Percentiles rank a stretch among this genome's conserved stretches.
Evolutionary conservation across 2,888 invertebrate species (phyloP).

Genomic region (Gerris lacustris): DNA sequence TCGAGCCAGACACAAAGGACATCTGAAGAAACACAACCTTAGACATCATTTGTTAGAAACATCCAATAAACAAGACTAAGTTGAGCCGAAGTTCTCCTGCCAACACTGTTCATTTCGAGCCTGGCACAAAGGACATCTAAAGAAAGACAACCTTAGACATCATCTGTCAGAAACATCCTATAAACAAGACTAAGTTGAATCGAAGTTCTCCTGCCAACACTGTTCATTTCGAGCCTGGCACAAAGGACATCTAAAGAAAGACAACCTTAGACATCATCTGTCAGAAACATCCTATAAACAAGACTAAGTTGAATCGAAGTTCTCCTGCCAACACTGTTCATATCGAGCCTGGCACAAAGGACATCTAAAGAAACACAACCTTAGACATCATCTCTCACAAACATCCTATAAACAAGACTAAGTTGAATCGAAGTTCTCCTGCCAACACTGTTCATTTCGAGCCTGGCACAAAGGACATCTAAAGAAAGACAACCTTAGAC

Average conservation of each 20-base stretch:
- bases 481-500: no score
- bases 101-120: no score
- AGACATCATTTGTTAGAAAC: background rate
- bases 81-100: background rate
- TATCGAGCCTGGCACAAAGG: background rate
- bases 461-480: no score
- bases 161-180: background rate
- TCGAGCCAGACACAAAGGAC: background rate
- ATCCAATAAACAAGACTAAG: no score
- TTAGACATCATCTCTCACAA: background rate
- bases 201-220: background rate
- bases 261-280: background rate
- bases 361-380: background rate
- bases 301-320: no score
- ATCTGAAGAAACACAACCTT: background rate
- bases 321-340: background rate
- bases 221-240: no score
- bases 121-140: background rate
- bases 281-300: no score
- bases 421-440: no score
- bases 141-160: background rate
- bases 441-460: no score
- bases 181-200: no score
- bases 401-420: no score
- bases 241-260: background rate